Evolutionary conservation across 2,797 vertebrate species (phyloP).

Genomic region (Pampus argenteus): DNA sequence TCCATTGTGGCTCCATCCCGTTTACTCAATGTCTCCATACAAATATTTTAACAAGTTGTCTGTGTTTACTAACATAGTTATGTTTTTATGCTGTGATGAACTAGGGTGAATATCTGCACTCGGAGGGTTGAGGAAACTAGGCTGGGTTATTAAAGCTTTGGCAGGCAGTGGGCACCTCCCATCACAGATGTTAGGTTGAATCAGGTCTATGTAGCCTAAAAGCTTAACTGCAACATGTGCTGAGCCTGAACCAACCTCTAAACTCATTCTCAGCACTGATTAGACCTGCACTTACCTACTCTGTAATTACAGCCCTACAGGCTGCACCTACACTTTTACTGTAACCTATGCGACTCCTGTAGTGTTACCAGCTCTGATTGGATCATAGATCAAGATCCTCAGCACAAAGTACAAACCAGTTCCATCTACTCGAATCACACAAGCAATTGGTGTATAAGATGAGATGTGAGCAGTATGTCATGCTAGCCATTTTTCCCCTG

Average conservation of each 20-base stretch:
- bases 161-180: conserved; percentile 26
- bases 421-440: conserved; percentile 52
- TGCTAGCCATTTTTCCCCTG: conserved; percentile 35
- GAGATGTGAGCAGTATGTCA: conserved; percentile 29
- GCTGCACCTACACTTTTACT: conserved; percentile 12
- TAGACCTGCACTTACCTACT: conserved; percentile 21
- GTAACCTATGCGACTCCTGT: conserved; percentile 22
- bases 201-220: conserved; percentile 38
- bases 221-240: conserved; percentile 16
- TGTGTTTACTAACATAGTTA: not conserved
- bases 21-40: not conserved
- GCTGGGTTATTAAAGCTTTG: conserved; percentile 24
- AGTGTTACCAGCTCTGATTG: conserved; percentile 30
- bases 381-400: conserved; percentile 23
- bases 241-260: not conserved
- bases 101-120: conserved; percentile 22
- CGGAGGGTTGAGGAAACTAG: conserved; percentile 34
- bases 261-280: conserved; percentile 19
- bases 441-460: conserved; percentile 43
- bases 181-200: conserved; percentile 53
- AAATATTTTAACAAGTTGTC: not conserved
- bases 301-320: conserved; percentile 26
- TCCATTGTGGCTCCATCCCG: not conserved
- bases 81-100: conserved; percentile 18
- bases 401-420: conserved; percentile 19